Evolutionary conservation across 1,140 invertebrate species (phyloP), one percentile per base, ranked within the genome.

Genomic region (Lasaia peninsularis): DNA sequence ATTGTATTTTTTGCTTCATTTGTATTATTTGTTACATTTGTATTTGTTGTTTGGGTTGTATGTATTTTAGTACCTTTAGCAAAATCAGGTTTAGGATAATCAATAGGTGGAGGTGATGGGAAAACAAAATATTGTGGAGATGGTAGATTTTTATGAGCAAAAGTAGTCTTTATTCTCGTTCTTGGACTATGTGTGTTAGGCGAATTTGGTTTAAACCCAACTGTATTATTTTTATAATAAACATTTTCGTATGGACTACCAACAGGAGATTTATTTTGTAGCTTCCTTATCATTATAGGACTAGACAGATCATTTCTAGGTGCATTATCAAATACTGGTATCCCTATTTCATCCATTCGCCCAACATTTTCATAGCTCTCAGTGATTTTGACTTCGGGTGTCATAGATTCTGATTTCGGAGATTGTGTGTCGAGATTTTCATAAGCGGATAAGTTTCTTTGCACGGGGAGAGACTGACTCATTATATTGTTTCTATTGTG

Each of bases 91-190:
- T 48, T 44, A 44, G 56, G 33, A 63, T 70, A 67, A 49, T 82
- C 77, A 40, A 65, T 58, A 12, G 84, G 79, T 4, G 86, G 75
- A 16, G 86, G 86, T 5, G 85, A 83, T 11, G 89, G 89, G 57
- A 90, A 90, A 58, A 90, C 70, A 52, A 90, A 90, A 73, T 89
- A 89, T 60, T 90, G 89, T 14, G 89, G 89, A 34, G 81, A 80
- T 14, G 75, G 69, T 14, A 83, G 56, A 69, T 88, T 89, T 69
- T 88, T 89, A 65, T 90, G 87, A 8, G 89, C 83, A 35, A 86
- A 89, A 16, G 73, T 85, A 1, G 93, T 93, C 70, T 92, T 93
- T 34, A 94, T 94, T 73, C 92, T 85, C 16, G 92, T 93, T 60
- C 93, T 85, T 9, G 89, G 89, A 53, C 89, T 90, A 67, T 89